Evolutionary conservation across 1,140 invertebrate species (phyloP).

Genomic region (Trichogramma pretiosum): DNA sequence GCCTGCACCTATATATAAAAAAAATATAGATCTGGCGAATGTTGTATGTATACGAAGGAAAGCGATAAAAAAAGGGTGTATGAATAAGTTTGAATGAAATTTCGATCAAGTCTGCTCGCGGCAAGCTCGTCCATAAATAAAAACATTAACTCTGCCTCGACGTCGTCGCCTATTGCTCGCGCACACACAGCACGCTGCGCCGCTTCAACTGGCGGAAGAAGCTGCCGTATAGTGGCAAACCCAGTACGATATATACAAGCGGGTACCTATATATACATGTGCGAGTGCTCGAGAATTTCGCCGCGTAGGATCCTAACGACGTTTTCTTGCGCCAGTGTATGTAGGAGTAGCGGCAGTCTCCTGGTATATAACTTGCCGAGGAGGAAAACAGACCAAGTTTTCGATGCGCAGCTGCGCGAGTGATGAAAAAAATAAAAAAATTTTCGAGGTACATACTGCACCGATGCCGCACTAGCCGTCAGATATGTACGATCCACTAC

Average conservation of each 20-base stretch:
- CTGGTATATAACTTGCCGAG: too few species aligned
- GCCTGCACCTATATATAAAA: too few species aligned
- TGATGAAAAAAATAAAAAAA: slow-evolving; percentile 20
- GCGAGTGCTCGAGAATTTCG: too few species aligned
- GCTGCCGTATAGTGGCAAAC: too few species aligned
- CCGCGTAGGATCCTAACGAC: slow-evolving; percentile 12
- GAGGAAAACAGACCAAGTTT: slow-evolving; percentile 7
- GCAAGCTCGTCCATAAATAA: slow-evolving; percentile 12
- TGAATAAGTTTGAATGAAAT: slow-evolving; percentile 16
- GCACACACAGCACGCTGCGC: background rate
- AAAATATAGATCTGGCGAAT: too few species aligned
- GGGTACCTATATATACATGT: too few species aligned
- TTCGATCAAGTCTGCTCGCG: slow-evolving; percentile 3
- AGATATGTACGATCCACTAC: too few species aligned
- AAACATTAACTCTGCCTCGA: slow-evolving; percentile 4
- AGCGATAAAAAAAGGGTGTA: slow-evolving; percentile 4
- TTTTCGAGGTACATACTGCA: background rate
- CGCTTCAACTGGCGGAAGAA: too few species aligned
- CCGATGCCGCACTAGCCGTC: background rate
- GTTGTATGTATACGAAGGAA: too few species aligned
- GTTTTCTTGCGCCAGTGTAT: slow-evolving; percentile 11
- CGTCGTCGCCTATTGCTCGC: background rate
- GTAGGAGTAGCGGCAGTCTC: background rate
- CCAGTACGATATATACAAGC: too few species aligned
- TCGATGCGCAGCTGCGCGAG: slow-evolving; percentile 7